These are phyloP conservation scores for Clusia tigrina DNA, from an alignment of 2,888 invertebrate genomes.

Conservation along the genomic window DNA sequence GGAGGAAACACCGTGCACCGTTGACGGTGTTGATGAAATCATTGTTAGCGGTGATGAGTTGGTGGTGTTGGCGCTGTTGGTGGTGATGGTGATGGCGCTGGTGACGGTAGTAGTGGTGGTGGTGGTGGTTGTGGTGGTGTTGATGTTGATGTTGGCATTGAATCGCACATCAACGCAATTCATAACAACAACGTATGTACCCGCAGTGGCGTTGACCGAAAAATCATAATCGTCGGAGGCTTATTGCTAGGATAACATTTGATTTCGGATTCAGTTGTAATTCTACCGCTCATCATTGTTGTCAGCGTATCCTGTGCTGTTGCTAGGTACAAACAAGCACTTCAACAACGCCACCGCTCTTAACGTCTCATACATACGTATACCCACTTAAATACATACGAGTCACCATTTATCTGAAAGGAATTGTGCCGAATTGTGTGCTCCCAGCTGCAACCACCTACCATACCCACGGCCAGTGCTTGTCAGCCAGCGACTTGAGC, in stretches of 20 bases:
- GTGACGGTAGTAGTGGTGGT: slow-evolving; percentile 11
- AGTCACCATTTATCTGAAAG: no score
- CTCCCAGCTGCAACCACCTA: slow-evolving; percentile 13
- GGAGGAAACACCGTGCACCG: slow-evolving; percentile 49
- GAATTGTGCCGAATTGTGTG: not conserved
- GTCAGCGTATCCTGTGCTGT: slow-evolving; percentile 48
- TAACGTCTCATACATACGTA: not conserved
- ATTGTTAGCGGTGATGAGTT: slow-evolving; percentile 27
- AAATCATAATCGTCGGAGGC: slow-evolving; percentile 50
- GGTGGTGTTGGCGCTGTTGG: slow-evolving; percentile 23
- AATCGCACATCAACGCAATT: slow-evolving; percentile 43
- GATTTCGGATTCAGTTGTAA: slow-evolving; percentile 66
- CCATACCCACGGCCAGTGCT: slow-evolving; percentile 26
- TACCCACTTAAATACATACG: no score
- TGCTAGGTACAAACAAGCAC: slow-evolving; percentile 57
- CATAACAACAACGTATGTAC: slow-evolving; percentile 48
- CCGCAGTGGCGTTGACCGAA: slow-evolving; percentile 32
- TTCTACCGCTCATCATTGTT: slow-evolving; percentile 65
- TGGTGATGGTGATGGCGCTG: slow-evolving; percentile 25
- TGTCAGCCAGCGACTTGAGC: slow-evolving; percentile 12
- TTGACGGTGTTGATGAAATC: slow-evolving; percentile 24
- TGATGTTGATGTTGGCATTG: no score
- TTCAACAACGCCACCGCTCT: slow-evolving; percentile 16
- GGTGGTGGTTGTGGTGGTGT: slow-evolving; percentile 25
- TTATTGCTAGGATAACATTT: slow-evolving; percentile 66